Conservation (phyloP, 2,888 invertebrate species). For the Latheticus oryzae region DNA sequence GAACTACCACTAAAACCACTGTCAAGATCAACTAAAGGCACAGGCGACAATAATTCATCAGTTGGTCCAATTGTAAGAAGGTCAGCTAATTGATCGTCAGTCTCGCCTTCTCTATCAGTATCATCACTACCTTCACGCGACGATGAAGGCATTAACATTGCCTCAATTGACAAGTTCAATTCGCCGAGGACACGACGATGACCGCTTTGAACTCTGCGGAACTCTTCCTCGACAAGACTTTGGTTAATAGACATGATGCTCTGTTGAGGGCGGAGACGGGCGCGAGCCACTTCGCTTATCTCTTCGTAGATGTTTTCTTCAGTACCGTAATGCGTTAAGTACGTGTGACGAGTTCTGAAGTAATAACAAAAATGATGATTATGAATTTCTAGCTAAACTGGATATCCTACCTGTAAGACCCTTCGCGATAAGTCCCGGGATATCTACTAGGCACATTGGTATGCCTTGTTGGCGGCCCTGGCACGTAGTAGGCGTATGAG, state of each 20-base stretch:
- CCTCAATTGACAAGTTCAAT: conserved; percentile 86
- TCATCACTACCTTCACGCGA: conserved; percentile 70
- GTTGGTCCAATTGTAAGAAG: conserved; percentile 77
- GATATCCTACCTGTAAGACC: conserved; percentile 55
- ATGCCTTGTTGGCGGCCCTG: conserved; percentile 72
- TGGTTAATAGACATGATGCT: conserved; percentile 72
- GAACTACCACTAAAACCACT: conserved; percentile 88
- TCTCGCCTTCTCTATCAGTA: conserved; percentile 73
- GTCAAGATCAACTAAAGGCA: conserved; percentile 75
- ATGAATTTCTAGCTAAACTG: no score
- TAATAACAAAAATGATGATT: no score
- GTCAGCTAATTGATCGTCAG: conserved; percentile 74
- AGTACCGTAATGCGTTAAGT: conserved; percentile 83
- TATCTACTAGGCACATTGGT: conserved; percentile 71
- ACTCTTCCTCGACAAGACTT: conserved; percentile 84
- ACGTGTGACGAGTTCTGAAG: conserved; percentile 72
- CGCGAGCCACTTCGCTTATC: conserved; percentile 73
- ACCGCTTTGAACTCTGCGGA: conserved; percentile 83
- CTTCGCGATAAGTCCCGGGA: conserved; percentile 59
- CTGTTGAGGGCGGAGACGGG: conserved; percentile 49
- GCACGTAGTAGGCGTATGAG: conserved; percentile 86
- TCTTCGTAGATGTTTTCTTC: conserved; percentile 88
- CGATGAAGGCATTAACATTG: conserved; percentile 88
- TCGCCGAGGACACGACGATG: conserved; percentile 87
- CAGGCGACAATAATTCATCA: conserved; percentile 78